Evolutionary conservation across 2,888 invertebrate genomes (phyloP), one percentile per base, ranked within the genome.

Genomic region (Erebia epiphron): DNA sequence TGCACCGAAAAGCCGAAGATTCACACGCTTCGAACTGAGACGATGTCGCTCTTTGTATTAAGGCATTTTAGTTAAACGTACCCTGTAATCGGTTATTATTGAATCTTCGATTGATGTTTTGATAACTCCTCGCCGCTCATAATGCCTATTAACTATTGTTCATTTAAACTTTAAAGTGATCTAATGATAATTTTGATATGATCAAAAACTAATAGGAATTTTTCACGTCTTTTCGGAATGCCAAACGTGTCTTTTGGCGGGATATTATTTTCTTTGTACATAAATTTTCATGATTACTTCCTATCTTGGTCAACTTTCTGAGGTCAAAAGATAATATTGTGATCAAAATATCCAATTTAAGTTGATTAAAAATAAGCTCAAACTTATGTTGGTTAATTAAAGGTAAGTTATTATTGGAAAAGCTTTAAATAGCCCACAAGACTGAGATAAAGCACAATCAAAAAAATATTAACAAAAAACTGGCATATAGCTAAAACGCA

Each of bases 11-110:
- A 74, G 49, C 67, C 70, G 67, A 61, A 82, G 84, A 84, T 90
- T 90, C 90, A 90, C 90, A 90, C 90, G 90, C 80, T 87, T 78
- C 70, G 79, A 83, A 86, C 83, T 85, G 86, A 84, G 83, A 83
- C 79, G 80, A 82, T 85, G 85, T 83, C 83, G 81, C 76, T 75
- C 73, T 75, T 78, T 79, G 79, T 82, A 80, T 81, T 76, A 77
- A 77, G 77, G 76, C 72, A 76, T 81, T 81, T 81, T 76, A 78
- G 79, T 79, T 78, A 83, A 82, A 82, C 76, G 75, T 75, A 73
- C 79, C 75, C 64, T 69, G 67, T 74, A 72, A 70, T 72, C 67
- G 68, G 79, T 83, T 84, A 84, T 85, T 86, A 85, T 71, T 70
- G 76, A 76, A 76, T 73, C 69, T 74, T 71, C 84, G 81, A 87